Conservation (phyloP, 2,888 invertebrate species). For the Drosophila rubida region DNA sequence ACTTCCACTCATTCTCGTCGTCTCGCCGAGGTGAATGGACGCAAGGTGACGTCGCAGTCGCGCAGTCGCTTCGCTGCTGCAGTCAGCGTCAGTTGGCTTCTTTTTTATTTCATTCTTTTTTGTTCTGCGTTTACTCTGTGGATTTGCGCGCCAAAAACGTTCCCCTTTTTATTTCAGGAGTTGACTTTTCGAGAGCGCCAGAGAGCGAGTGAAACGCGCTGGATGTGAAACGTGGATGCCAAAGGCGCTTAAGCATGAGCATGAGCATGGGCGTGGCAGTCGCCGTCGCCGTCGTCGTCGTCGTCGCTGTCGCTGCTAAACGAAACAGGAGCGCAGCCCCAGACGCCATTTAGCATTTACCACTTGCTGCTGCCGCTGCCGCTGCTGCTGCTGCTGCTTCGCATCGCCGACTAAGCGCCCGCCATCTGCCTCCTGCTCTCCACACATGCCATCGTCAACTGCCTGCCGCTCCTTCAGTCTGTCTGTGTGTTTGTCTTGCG, state of each 20-base stretch:
- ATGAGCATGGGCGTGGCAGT: constrained; percentile 64
- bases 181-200: constrained; percentile 43
- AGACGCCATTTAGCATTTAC: constrained; percentile 53
- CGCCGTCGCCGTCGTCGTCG: not conserved
- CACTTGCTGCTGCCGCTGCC: constrained; percentile 26
- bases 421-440: not conserved
- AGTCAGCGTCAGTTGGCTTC: constrained; percentile 48
- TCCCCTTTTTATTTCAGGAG: constrained; percentile 54
- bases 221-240: constrained; percentile 58
- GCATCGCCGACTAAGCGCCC: constrained; percentile 39
- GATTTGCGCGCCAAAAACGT: constrained; percentile 74
- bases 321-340: constrained; percentile 74
- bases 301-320: constrained; percentile 16
- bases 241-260: constrained; percentile 24
- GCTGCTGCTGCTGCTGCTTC: constrained; percentile 26
- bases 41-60: constrained; percentile 64
- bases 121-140: constrained; percentile 44
- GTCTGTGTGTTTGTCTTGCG: constrained; percentile 59
- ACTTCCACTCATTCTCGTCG: constrained; percentile 37
- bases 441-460: constrained; percentile 11
- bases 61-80: constrained; percentile 42
- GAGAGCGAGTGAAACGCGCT: constrained; percentile 42
- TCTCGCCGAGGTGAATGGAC: constrained; percentile 76
- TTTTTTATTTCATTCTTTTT: constrained; percentile 47
- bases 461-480: constrained; percentile 36